Evolutionary conservation across 2,888 invertebrate genomes (phyloP).

Genomic region (Adelognathus sp.): DNA sequence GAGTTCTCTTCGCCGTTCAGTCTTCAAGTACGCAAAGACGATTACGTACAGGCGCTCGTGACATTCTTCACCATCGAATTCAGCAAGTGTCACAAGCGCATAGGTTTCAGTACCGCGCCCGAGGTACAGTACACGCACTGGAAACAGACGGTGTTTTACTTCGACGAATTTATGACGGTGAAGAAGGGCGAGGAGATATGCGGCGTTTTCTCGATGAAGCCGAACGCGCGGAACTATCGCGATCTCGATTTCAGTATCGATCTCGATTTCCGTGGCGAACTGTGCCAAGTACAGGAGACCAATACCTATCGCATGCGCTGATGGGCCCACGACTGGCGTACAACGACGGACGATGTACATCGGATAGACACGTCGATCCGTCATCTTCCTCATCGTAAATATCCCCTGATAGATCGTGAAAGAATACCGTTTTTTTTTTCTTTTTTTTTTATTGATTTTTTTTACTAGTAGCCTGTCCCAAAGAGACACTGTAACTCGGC

Average conservation of each 20-base stretch:
- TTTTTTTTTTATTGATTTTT: no score
- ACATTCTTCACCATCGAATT: conserved; percentile 99
- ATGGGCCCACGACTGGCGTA: conserved; percentile 68
- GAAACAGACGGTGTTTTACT: conserved; percentile 99
- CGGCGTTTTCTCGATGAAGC: conserved; percentile 96
- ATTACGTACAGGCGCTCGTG: conserved; percentile 98
- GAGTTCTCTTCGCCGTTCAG: conserved; percentile 95
- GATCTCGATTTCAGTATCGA: conserved; percentile 98
- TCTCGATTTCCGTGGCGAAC: conserved; percentile 95
- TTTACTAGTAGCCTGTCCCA: background rate
- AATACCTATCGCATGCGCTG: conserved; percentile 96
- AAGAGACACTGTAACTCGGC: background rate
- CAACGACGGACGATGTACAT: conserved; percentile 12
- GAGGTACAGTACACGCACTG: conserved; percentile 99
- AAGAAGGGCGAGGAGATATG: conserved; percentile 97
- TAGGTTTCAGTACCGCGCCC: conserved; percentile 99
- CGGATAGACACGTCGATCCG: conserved; percentile 46
- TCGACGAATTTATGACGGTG: conserved; percentile 98
- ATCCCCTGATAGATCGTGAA: conserved; percentile 28
- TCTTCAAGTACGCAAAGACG: conserved; percentile 92
- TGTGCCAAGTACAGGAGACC: conserved; percentile 91
- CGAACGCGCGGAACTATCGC: conserved; percentile 97
- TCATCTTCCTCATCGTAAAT: conserved; percentile 41
- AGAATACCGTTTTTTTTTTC: no score
- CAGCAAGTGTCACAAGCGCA: conserved; percentile 99